phyloP scores from a whole-genome alignment of 2,888 invertebrate genomes.

The Mythimna lalbum region DNA sequence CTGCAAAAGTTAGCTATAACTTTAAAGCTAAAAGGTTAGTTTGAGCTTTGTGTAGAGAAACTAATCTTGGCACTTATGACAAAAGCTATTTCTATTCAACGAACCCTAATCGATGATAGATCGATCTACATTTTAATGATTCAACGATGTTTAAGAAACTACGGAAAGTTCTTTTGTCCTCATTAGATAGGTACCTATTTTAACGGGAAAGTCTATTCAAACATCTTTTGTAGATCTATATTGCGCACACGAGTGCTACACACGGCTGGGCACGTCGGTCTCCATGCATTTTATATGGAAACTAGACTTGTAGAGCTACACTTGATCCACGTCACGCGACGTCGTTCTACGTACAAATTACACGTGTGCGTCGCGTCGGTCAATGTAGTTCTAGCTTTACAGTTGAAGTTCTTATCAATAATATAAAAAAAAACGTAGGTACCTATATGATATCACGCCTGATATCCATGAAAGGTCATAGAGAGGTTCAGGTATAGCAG shows the following conservation, averaged over 20 bases:
- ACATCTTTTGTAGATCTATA: no score
- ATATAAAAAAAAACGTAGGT: no score
- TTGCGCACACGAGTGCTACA: no score
- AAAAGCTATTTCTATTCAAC: constrained; percentile 25
- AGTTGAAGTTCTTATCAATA: no score
- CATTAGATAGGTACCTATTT: not conserved
- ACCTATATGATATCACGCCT: not conserved
- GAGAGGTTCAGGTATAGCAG: not conserved
- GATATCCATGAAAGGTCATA: not conserved
- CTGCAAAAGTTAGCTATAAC: not conserved
- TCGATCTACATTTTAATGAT: constrained; percentile 6
- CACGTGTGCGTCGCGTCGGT: no score
- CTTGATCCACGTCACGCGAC: no score
- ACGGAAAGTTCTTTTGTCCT: not conserved
- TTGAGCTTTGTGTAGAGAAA: constrained; percentile 13
- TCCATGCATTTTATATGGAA: no score
- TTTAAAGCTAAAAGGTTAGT: not conserved
- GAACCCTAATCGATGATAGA: constrained; percentile 9
- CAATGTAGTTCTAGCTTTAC: no score
- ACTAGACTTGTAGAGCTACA: no score
- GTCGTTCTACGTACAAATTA: no score
- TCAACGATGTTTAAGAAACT: not conserved
- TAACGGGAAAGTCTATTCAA: constrained; percentile 4
- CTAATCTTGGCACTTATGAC: constrained; percentile 14
- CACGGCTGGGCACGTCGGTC: no score